Percentiles rank a stretch among this genome's conserved stretches.
Conservation (phyloP, 2,888 invertebrate species). For the Cataglyphis albicans region DNA sequence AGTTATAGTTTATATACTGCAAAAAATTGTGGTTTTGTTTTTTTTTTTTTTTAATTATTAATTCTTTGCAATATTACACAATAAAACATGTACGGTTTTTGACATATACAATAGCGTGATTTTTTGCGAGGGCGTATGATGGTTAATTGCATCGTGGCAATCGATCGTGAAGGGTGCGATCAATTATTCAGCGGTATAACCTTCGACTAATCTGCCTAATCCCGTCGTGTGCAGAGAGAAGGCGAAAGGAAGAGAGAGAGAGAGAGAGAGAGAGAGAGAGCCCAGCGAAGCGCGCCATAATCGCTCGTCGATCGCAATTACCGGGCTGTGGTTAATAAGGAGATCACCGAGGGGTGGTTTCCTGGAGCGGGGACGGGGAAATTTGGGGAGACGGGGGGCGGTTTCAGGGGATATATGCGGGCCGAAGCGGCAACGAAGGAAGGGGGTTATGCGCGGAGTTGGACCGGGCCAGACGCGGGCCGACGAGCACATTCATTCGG, state of each 20-base stretch:
- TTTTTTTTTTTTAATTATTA: background rate
- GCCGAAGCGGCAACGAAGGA: slow-evolving; percentile 45
- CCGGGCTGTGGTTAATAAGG: slow-evolving; percentile 86
- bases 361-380: slow-evolving; percentile 53
- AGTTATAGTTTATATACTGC: background rate
- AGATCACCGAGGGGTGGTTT: slow-evolving; percentile 81
- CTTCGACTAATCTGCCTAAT: slow-evolving; percentile 85
- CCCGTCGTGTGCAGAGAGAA: slow-evolving; percentile 71
- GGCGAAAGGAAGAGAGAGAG: background rate
- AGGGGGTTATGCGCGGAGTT: slow-evolving; percentile 69
- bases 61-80: background rate
- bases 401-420: slow-evolving; percentile 61
- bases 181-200: slow-evolving; percentile 82
- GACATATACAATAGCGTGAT: background rate
- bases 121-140: slow-evolving; percentile 30
- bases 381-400: slow-evolving; percentile 57
- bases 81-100: background rate
- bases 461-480: slow-evolving; percentile 78
- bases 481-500: slow-evolving; percentile 81
- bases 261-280: slow-evolving; percentile 73
- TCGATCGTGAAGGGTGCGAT: slow-evolving; percentile 71
- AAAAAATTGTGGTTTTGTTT: background rate
- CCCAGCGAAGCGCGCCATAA: slow-evolving; percentile 83
- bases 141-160: slow-evolving; percentile 70
- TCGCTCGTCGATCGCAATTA: slow-evolving; percentile 84